Base-by-base conservation (phyloP, 2,888 invertebrate genomes). In the Leptinotarsa rubiginosa region DNA sequence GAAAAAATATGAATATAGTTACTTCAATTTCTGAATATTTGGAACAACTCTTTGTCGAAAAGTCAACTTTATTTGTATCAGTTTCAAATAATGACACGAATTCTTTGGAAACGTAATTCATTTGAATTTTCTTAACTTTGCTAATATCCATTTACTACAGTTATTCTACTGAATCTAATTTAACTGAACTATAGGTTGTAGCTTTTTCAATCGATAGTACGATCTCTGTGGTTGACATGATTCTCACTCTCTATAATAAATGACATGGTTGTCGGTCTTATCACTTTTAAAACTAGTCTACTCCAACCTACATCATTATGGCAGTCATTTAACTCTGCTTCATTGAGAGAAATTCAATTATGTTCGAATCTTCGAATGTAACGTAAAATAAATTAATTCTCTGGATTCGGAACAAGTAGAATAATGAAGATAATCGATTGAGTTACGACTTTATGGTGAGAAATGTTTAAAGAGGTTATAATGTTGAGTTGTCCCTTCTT, bases 301-400 rank as follows among this genome's bases (percentile, higher is more conserved):
- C 5, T 20, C 7, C 12, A 56, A 56, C 56, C 56, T 56, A 12
- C 20, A 56, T n/a, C n/a, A 56, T n/a, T 20, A n/a, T 20, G 56
- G 56, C 18, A 56, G 56, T 56, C 56, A 56, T 56, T 56, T 2
- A 56, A 56, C 18, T 16, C 56, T 12, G 56, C 18, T 56, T 56
- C 56, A 56, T 16, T 18, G 20, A 20, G 56, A 56, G 56, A 20
- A n/a, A 56, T 18, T 56, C 56, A 56, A 56, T 56, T 56, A 56
- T 56, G 56, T 18, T 20, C 56, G 20, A 56, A 56, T 56, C 56
- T 56, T 20, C 20, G 50, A 50, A 50, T 50, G 50, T 20, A 56
- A 18, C n/a, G 56, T 18, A 56, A 10, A 20, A 18, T 56, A 50
- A 50, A 50, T 50, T 50, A 50, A 49, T 56, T 18, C 56, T 18